These are phyloP conservation scores for Deilephila porcellus DNA, from an alignment of 2,888 invertebrate genomes.

Conservation along the genomic window DNA sequence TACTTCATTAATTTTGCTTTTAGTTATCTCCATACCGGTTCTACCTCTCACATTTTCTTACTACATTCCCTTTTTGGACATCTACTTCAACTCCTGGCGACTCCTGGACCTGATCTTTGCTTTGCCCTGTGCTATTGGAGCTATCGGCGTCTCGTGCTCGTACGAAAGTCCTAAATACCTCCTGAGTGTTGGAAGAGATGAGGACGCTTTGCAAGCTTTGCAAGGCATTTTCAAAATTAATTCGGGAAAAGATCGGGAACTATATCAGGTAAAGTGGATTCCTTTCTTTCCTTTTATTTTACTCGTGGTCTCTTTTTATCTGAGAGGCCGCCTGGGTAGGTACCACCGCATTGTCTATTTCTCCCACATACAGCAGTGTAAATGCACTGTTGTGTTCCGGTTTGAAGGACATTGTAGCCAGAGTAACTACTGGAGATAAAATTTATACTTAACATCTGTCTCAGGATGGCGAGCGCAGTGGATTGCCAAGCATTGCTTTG, in stretches of 20 bases:
- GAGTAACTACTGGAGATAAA: too few species aligned
- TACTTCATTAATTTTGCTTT: conserved; percentile 36
- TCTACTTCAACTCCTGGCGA: conserved; percentile 90
- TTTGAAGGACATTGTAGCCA: too few species aligned
- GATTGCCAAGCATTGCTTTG: too few species aligned
- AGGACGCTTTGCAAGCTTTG: conserved; percentile 81
- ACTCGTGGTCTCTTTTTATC: neutral
- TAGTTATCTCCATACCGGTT: conserved; percentile 87
- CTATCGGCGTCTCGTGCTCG: conserved; percentile 79
- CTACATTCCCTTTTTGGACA: conserved; percentile 69
- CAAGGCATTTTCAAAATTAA: conserved; percentile 64
- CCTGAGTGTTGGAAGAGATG: conserved; percentile 81
- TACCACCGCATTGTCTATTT: too few species aligned
- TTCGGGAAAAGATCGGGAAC: conserved; percentile 56
- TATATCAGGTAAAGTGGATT: conserved; percentile 56
- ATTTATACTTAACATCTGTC: too few species aligned
- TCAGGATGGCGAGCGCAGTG: too few species aligned
- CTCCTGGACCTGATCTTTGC: conserved; percentile 87
- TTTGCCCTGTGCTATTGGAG: conserved; percentile 85
- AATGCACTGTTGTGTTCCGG: too few species aligned
- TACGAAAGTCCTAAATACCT: conserved; percentile 92
- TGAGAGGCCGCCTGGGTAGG: too few species aligned
- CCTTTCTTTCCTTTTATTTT: neutral
- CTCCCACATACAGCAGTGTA: too few species aligned
- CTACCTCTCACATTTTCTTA: conserved; percentile 84